Evolutionary conservation across 2,888 invertebrate species (phyloP).

Genomic region (Lydus trimaculatus): DNA sequence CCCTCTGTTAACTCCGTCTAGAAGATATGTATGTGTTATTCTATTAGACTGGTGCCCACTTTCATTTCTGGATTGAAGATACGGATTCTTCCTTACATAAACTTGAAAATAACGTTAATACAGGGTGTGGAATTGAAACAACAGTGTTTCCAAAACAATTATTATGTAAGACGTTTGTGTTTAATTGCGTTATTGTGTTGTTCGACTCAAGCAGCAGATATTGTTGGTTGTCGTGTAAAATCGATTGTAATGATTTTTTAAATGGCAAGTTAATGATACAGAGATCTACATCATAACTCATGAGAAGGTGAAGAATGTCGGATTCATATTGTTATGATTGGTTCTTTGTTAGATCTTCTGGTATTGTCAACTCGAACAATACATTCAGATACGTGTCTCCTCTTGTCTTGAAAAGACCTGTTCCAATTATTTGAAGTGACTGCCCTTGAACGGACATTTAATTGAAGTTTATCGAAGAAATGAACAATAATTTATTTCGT

Average conservation of each 20-base stretch:
- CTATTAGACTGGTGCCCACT: too few species aligned
- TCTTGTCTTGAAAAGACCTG: slow-evolving; percentile 29
- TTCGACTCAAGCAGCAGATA: not conserved
- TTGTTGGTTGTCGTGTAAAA: slow-evolving; percentile 13
- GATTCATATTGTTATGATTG: slow-evolving; percentile 33
- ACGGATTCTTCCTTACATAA: too few species aligned
- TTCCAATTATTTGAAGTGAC: slow-evolving; percentile 32
- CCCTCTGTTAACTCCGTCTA: not conserved
- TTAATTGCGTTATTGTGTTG: not conserved
- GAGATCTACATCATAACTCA: slow-evolving; percentile 28
- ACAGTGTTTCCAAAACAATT: too few species aligned
- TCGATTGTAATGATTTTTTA: slow-evolving; percentile 30
- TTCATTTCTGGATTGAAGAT: too few species aligned
- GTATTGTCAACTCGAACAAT: slow-evolving; percentile 34
- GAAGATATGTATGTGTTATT: too few species aligned
- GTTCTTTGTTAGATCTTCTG: slow-evolving; percentile 29
- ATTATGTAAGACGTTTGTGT: too few species aligned
- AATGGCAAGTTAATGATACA: slow-evolving; percentile 32
- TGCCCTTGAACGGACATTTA: slow-evolving; percentile 31
- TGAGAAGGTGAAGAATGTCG: slow-evolving; percentile 32
- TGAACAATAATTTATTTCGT: not conserved
- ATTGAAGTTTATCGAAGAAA: slow-evolving; percentile 17
- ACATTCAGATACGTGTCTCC: slow-evolving; percentile 29
- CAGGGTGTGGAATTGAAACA: not conserved
- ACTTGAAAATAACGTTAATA: too few species aligned